Evolutionary conservation across 2,888 invertebrate genomes (phyloP).

Genomic region (Dione vanillae): DNA sequence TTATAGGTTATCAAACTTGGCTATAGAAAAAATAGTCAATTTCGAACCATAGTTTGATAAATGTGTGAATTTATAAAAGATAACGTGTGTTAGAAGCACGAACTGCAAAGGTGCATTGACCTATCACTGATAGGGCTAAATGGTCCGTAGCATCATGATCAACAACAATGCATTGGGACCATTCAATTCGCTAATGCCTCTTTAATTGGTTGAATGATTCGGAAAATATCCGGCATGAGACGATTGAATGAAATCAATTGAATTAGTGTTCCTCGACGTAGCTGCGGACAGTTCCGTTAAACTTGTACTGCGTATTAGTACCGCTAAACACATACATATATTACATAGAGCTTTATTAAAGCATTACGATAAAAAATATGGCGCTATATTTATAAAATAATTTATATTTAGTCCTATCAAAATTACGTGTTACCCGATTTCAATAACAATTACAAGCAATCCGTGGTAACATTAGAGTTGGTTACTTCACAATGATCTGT

Average conservation of each 20-base stretch:
- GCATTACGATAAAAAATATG: not conserved
- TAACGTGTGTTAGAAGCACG: constrained; percentile 51
- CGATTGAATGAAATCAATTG: constrained; percentile 52
- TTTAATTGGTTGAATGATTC: constrained; percentile 78
- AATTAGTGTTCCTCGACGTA: constrained; percentile 41
- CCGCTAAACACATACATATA: not conserved
- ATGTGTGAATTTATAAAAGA: constrained; percentile 47
- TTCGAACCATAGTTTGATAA: constrained; percentile 33
- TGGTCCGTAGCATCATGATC: constrained; percentile 69
- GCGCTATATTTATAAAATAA: not conserved
- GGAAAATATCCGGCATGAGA: constrained; percentile 55
- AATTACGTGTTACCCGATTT: not conserved
- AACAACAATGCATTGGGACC: constrained; percentile 73
- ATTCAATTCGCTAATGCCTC: constrained; percentile 79
- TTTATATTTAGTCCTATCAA: not conserved
- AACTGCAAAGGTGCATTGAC: constrained; percentile 67
- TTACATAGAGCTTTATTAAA: not conserved
- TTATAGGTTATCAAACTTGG: constrained; percentile 10
- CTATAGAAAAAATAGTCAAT: not conserved
- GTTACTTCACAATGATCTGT: constrained; percentile 19
- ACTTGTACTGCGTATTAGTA: constrained; percentile 13
- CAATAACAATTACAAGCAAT: constrained; percentile 12
- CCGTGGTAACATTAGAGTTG: not conserved
- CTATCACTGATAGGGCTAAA: constrained; percentile 64
- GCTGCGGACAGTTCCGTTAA: constrained; percentile 36